A percentile compares a stretch with the other conserved stretches of the same genome.
phyloP scores from a whole-genome alignment of 2,797 vertebrate genomes.

The Craterocephalus amniculus region DNA sequence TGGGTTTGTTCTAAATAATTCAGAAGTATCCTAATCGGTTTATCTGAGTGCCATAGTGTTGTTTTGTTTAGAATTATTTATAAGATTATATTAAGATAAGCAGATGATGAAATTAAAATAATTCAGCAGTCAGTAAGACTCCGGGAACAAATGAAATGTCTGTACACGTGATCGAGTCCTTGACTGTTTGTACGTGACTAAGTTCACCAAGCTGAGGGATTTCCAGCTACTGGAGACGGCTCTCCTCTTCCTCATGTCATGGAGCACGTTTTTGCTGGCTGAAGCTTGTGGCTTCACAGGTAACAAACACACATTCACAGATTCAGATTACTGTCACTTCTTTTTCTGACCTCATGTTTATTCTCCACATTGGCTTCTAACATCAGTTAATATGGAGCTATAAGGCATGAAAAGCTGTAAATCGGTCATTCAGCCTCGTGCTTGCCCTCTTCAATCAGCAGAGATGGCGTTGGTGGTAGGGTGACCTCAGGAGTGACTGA shows the following conservation, averaged over 20 bases:
- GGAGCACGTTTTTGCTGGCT: slow-evolving; percentile 96
- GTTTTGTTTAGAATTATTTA: not conserved
- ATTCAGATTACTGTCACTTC: not conserved
- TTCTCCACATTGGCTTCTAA: no score
- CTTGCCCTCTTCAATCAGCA: not conserved
- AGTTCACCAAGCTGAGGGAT: slow-evolving; percentile 96
- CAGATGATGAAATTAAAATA: not conserved
- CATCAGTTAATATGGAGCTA: no score
- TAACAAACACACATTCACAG: slow-evolving; percentile 56
- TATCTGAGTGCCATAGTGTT: not conserved
- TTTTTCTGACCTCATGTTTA: no score
- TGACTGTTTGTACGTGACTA: slow-evolving; percentile 90
- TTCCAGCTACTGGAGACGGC: slow-evolving; percentile 95
- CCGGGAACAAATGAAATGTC: not conserved
- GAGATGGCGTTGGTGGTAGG: not conserved
- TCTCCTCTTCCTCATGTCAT: slow-evolving; percentile 98
- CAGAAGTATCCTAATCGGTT: not conserved
- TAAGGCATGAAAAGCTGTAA: not conserved
- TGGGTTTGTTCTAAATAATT: not conserved
- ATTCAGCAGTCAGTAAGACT: not conserved
- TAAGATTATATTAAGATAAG: not conserved
- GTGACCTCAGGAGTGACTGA: not conserved
- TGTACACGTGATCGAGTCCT: slow-evolving; percentile 41
- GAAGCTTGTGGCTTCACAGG: slow-evolving; percentile 98
- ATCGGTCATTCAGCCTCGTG: not conserved